phyloP scores from a whole-genome alignment of 2,888 invertebrate genomes.

The Spodoptera littoralis region DNA sequence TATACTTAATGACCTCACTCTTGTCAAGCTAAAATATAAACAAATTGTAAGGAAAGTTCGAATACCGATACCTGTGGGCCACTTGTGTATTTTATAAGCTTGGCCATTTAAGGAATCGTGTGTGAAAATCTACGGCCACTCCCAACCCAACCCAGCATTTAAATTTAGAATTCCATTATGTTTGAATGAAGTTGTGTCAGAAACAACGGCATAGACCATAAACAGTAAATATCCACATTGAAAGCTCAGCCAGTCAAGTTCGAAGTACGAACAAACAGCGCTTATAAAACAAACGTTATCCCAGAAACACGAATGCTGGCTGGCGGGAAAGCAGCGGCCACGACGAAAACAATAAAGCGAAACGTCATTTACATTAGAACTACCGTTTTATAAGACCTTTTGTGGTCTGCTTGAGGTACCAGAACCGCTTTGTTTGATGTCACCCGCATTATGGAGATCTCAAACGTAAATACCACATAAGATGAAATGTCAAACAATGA shows the following conservation, averaged over 20 bases:
- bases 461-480: conserved; percentile 20
- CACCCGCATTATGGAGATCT: conserved; percentile 20
- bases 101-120: not conserved
- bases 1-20: too few species aligned
- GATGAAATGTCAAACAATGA: not conserved
- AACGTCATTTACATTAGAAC: conserved; percentile 59
- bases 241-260: conserved; percentile 26
- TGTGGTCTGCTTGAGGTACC: conserved; percentile 39
- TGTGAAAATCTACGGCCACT: not conserved
- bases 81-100: too few species aligned
- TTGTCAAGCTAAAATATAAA: too few species aligned
- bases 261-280: conserved; percentile 32
- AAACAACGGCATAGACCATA: conserved; percentile 37
- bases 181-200: conserved; percentile 16
- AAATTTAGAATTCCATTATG: conserved; percentile 6
- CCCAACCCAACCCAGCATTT: not conserved
- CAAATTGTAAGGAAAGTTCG: too few species aligned
- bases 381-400: conserved; percentile 58
- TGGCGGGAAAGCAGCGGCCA: conserved; percentile 61
- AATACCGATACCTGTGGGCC: too few species aligned
- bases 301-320: conserved; percentile 62
- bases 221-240: conserved; percentile 38
- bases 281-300: conserved; percentile 55
- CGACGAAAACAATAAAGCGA: conserved; percentile 61
- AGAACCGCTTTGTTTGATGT: conserved; percentile 41